These are phyloP conservation scores for Lathronympha strigana DNA, from an alignment of 2,888 invertebrate species.

Conservation along the genomic window DNA sequence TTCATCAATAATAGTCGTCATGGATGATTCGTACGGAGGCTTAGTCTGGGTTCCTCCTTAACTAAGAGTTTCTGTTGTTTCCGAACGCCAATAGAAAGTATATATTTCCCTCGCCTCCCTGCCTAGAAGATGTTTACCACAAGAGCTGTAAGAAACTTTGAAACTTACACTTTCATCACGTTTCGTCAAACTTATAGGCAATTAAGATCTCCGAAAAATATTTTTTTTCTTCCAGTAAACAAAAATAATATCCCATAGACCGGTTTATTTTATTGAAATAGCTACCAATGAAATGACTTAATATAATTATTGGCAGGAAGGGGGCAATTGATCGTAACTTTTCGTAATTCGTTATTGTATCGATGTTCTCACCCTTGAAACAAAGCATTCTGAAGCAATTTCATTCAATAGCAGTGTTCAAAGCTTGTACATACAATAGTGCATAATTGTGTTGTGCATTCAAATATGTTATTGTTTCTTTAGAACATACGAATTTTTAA, in stretches of 20 bases:
- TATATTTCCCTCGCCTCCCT: not conserved
- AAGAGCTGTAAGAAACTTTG: not conserved
- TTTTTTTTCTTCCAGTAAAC: not conserved
- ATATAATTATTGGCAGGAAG: constrained; percentile 28
- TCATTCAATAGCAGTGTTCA: not conserved
- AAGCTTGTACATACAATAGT: no score
- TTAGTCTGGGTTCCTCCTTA: no score
- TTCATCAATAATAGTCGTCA: no score
- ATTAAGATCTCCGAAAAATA: not conserved
- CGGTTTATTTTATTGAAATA: constrained; percentile 9
- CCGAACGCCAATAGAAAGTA: not conserved
- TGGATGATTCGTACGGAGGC: no score
- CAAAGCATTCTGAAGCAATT: constrained; percentile 1
- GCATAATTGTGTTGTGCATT: not conserved
- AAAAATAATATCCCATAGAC: not conserved
- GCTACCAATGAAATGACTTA: not conserved
- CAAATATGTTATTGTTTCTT: not conserved
- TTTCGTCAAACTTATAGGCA: not conserved
- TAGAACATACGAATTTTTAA: not conserved
- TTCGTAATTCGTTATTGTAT: constrained; percentile 25
- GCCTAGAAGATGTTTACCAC: not conserved
- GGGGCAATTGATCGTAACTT: constrained; percentile 28
- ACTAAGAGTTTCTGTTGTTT: no score
- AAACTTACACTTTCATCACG: not conserved
- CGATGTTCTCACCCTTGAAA: constrained; percentile 25